phyloP scores from a whole-genome alignment of 1,140 invertebrate species.

The Trichomalopsis sarcophagae region DNA sequence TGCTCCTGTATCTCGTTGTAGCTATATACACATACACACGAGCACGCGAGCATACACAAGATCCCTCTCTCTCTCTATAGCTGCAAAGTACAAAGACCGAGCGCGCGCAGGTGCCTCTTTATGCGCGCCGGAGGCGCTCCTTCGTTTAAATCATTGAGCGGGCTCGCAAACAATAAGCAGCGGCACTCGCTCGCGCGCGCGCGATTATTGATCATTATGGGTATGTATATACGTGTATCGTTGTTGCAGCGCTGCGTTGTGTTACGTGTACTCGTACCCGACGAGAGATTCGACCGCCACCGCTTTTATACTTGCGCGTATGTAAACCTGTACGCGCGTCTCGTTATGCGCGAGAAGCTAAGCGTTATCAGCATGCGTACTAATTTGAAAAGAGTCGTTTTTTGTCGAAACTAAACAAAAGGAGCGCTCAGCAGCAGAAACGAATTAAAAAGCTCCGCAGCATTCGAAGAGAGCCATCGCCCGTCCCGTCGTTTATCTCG shows the following conservation, averaged over 20 bases:
- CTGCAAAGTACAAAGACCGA: neutral
- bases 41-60: neutral
- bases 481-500: neutral
- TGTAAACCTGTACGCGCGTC: neutral
- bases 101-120: constrained; percentile 43
- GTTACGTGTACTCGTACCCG: neutral
- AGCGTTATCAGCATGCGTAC: too few relatives aligned
- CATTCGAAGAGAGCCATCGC: neutral
- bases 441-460: neutral
- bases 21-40: neutral
- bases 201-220: constrained; percentile 46
- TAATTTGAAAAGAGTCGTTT: neutral
- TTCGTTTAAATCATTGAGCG: constrained; percentile 40
- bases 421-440: too few relatives aligned
- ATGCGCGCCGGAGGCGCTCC: constrained; percentile 38
- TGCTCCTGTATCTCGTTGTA: neutral
- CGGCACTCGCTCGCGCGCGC: too few relatives aligned
- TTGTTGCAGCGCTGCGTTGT: neutral
- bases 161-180: constrained; percentile 25
- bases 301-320: neutral
- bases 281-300: neutral
- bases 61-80: neutral
- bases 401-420: neutral
- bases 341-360: too few relatives aligned
- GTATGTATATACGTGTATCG: neutral